Conservation (phyloP, 2,113 vertebrate species). For the Leucopsar rothschildi region DNA sequence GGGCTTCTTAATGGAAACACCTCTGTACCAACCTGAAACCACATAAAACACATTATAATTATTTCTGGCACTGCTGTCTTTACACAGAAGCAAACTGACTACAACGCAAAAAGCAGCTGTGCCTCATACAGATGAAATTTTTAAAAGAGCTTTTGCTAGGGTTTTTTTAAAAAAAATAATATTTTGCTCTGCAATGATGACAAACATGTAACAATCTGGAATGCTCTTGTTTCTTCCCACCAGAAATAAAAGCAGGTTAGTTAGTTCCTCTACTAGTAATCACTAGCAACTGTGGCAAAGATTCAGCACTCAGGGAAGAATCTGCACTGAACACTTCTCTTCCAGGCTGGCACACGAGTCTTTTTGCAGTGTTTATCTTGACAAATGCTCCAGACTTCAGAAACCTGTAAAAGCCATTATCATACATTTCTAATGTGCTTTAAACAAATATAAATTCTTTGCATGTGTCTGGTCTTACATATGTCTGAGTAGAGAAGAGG, state of each 20-base stretch:
- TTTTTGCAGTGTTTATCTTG: neutral
- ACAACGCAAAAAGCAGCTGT: neutral
- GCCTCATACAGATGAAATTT: neutral
- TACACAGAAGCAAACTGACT: neutral
- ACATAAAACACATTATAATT: slow-evolving; percentile 26
- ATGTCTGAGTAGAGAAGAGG: neutral
- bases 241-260: neutral
- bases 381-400: neutral
- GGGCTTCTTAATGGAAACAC: slow-evolving; percentile 89
- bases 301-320: neutral
- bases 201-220: neutral
- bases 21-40: slow-evolving; percentile 94
- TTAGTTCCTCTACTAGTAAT: too few species aligned
- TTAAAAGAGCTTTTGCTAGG: neutral
- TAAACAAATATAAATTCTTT: neutral
- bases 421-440: neutral
- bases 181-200: neutral
- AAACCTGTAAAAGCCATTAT: neutral
- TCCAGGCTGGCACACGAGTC: neutral
- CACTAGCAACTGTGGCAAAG: neutral
- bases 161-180: neutral
- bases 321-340: neutral
- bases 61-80: neutral
- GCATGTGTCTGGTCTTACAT: neutral
- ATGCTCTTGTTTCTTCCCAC: neutral